These are phyloP conservation scores for Aphrocallistes beatrix DNA, from an alignment of 37 sponge, comb jelly and placozoan species.

Conservation along the genomic window DNA sequence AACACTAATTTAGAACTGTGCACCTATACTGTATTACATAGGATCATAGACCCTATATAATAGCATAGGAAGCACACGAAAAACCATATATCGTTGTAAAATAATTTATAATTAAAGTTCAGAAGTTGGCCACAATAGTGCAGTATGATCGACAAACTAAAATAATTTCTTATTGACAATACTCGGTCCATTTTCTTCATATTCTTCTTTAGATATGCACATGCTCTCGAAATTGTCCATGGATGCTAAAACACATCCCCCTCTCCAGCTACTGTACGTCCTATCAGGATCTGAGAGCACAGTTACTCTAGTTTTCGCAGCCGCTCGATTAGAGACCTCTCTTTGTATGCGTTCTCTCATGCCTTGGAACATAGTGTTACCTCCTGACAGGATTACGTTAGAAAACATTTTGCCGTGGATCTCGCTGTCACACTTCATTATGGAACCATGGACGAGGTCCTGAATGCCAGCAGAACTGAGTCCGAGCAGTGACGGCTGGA, in stretches of 20 bases:
- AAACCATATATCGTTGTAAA: no score
- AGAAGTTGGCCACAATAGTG: no score
- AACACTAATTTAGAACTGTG: no score
- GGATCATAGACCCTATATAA: no score
- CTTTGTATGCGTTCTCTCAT: constrained; percentile 47
- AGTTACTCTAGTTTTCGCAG: constrained; percentile 42
- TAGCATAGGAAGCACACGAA: no score
- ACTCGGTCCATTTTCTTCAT: constrained; percentile 42
- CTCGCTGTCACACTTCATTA: constrained; percentile 36
- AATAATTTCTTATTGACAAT: constrained; percentile 59
- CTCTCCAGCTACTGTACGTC: constrained; percentile 47
- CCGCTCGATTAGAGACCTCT: constrained; percentile 33
- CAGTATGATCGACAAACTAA: constrained; percentile 26
- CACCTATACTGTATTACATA: no score
- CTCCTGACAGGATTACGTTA: constrained; percentile 40
- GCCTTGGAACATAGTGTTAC: constrained; percentile 52
- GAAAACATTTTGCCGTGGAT: constrained; percentile 15
- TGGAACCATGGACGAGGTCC: constrained; percentile 19
- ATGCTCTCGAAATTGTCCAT: constrained; percentile 57
- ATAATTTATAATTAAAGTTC: no score
- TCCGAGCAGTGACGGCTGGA: constrained; percentile 30
- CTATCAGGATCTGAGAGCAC: constrained; percentile 39
- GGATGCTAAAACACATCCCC: constrained; percentile 42
- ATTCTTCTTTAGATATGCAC: constrained; percentile 60
- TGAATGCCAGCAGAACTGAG: constrained; percentile 30